Percentiles rank a stretch among this genome's conserved stretches.
These are phyloP conservation scores for Falco biarmicus DNA, from an alignment of 2,797 vertebrate species.

Conservation along the genomic window DNA sequence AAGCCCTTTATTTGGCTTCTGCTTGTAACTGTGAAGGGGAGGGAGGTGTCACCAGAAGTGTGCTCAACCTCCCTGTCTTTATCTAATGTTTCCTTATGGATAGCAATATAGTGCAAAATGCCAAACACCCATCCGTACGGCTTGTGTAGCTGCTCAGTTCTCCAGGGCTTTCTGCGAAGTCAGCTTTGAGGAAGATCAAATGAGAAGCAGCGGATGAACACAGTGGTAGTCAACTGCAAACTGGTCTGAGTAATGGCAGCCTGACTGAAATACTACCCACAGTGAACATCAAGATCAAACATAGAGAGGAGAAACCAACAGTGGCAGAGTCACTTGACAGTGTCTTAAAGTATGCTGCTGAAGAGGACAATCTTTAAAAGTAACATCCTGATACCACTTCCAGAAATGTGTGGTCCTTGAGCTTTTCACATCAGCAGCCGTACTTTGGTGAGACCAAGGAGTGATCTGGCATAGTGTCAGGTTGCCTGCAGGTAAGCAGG, in stretches of 20 bases:
- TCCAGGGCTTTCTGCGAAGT: not conserved
- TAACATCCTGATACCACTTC: not conserved
- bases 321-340: not conserved
- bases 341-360: not conserved
- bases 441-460: not conserved
- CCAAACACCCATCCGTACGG: not conserved
- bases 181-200: not conserved
- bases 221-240: not conserved
- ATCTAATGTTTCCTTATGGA: not conserved
- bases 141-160: not conserved
- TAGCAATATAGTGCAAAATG: not conserved
- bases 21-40: not conserved
- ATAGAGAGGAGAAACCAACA: not conserved
- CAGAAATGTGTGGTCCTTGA: not conserved
- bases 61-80: not conserved
- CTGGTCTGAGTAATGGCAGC: not conserved
- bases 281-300: not conserved
- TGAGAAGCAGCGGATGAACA: not conserved
- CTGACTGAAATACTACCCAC: not conserved
- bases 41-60: not conserved
- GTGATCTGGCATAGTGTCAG: not conserved
- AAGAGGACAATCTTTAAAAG: not conserved
- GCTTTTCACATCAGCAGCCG: not conserved
- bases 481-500: conserved; percentile 23
- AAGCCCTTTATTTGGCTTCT: not conserved